Evolutionary conservation across 2,797 vertebrate species (phyloP).

Genomic region (Pristis pectinata): DNA sequence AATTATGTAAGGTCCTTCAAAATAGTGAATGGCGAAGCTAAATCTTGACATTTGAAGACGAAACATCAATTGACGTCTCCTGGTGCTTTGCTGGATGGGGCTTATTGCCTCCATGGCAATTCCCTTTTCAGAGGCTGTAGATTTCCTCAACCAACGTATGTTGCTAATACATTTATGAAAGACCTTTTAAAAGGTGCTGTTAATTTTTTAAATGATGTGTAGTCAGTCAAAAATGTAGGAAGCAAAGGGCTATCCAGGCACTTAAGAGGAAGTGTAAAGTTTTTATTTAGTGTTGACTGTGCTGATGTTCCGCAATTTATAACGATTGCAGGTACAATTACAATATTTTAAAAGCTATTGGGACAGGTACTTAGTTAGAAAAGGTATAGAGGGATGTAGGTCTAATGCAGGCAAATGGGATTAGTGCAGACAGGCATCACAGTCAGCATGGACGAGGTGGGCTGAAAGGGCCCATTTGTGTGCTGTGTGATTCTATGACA

Average conservation of each 20-base stretch:
- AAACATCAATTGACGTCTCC: background rate
- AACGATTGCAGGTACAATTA: background rate
- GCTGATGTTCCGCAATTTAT: background rate
- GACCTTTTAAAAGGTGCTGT: background rate
- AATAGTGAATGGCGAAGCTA: background rate
- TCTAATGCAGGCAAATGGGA: no score
- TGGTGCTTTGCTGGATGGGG: background rate
- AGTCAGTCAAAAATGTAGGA: background rate
- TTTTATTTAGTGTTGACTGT: background rate
- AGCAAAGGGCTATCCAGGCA: background rate
- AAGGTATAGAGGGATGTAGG: no score
- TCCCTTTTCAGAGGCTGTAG: background rate
- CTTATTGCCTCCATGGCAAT: background rate
- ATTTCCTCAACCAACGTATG: background rate
- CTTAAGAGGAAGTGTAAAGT: background rate
- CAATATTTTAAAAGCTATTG: no score
- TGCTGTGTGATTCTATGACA: no score
- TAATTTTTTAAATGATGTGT: background rate
- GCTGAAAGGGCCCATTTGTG: no score
- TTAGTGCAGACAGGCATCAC: no score
- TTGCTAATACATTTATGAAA: background rate
- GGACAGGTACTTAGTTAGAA: no score
- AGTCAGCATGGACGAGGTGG: no score
- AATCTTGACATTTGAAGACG: background rate
- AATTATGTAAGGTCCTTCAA: background rate